These are phyloP conservation scores for Tenthredo notha DNA, from an alignment of 2,888 invertebrate genomes.

Conservation along the genomic window DNA sequence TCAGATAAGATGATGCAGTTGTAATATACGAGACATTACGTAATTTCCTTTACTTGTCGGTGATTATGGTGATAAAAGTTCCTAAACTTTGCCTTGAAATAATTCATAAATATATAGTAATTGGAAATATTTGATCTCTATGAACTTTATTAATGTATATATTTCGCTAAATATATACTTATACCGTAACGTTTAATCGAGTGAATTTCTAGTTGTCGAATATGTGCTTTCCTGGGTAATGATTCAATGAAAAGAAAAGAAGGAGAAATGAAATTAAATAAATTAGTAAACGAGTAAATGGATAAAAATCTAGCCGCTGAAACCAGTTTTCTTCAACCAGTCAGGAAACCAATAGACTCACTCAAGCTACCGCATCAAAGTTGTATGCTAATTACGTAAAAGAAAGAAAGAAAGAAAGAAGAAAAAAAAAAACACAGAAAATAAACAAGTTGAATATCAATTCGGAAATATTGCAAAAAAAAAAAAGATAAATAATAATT, in stretches of 20 bases:
- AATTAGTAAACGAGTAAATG: neutral
- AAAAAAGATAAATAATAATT: neutral
- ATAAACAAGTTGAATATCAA: neutral
- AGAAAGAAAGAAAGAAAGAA: neutral
- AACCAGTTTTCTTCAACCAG: slow-evolving; percentile 1
- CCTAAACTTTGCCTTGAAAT: neutral
- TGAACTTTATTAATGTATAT: too few species aligned
- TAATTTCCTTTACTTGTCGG: slow-evolving; percentile 5
- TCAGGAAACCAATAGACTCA: neutral
- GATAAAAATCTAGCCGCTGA: neutral
- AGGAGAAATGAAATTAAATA: neutral
- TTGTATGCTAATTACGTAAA: neutral
- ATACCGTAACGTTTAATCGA: neutral
- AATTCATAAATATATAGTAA: neutral
- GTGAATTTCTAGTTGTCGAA: neutral
- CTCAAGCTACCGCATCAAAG: neutral
- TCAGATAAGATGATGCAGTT: slow-evolving; percentile 20
- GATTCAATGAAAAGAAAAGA: neutral
- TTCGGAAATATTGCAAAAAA: neutral
- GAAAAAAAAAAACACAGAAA: neutral
- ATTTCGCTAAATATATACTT: too few species aligned
- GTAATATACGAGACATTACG: neutral
- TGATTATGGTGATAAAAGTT: neutral
- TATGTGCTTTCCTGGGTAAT: neutral
- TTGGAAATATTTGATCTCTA: too few species aligned